Percentiles rank a stretch among this genome's conserved stretches.
Evolutionary conservation across 2,888 invertebrate species (phyloP).

Genomic region (Salticus scenicus): DNA sequence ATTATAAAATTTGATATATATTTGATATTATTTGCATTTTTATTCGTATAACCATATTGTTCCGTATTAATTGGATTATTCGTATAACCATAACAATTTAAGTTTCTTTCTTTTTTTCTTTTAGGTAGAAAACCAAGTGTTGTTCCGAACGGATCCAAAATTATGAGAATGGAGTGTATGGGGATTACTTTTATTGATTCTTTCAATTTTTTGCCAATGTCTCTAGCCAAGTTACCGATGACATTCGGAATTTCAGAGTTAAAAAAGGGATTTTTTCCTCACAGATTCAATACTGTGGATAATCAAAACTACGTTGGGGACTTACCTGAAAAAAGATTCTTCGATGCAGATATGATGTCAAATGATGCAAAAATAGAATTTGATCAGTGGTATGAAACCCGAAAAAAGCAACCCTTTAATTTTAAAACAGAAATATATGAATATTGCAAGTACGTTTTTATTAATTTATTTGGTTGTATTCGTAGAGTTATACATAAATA

Average conservation of each 20-base stretch:
- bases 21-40: too few species aligned
- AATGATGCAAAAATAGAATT: not conserved
- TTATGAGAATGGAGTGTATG: not conserved
- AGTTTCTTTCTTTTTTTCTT: too few species aligned
- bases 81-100: too few species aligned
- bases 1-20: too few species aligned
- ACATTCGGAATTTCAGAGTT: constrained; percentile 10
- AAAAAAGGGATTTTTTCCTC: constrained; percentile 37
- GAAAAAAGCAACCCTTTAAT: not conserved
- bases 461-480: too few species aligned
- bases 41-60: too few species aligned
- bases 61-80: too few species aligned
- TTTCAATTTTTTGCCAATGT: constrained; percentile 26
- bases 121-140: not conserved
- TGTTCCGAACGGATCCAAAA: constrained; percentile 10
- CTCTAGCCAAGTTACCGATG: constrained; percentile 8
- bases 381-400: not conserved
- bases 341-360: not conserved
- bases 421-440: not conserved
- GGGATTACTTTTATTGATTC: constrained; percentile 20
- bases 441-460: not conserved
- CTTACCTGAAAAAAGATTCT: not conserved
- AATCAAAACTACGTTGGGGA: not conserved
- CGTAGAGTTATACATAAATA: too few species aligned
- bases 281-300: constrained; percentile 6